Evolutionary conservation across 2,797 vertebrate genomes (phyloP).

Genomic region (Threskiornis aethiopicus): DNA sequence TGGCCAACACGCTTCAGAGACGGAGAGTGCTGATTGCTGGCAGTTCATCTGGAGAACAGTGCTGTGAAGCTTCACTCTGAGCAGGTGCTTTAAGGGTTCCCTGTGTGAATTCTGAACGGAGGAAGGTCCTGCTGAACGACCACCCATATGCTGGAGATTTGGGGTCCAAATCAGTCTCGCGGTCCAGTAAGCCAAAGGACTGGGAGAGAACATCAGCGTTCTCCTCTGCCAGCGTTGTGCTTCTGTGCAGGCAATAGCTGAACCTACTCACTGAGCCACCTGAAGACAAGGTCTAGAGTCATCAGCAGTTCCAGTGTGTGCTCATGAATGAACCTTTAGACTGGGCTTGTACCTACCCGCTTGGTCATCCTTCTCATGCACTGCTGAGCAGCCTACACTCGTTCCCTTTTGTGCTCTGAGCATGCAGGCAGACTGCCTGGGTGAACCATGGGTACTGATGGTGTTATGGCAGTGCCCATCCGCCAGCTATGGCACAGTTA

Average conservation of each 20-base stretch:
- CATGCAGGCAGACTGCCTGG: neutral
- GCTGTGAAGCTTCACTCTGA: neutral
- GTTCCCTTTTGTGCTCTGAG: neutral
- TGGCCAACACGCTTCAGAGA: neutral
- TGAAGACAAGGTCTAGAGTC: neutral
- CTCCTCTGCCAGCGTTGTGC: neutral
- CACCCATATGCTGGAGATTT: neutral
- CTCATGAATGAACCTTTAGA: neutral
- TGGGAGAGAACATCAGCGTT: neutral
- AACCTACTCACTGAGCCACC: neutral
- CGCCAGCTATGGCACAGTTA: accelerated
- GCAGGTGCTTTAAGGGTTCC: neutral
- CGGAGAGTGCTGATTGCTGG: neutral
- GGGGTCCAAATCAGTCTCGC: neutral
- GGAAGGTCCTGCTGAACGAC: neutral
- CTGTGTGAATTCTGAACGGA: neutral
- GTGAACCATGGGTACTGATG: neutral
- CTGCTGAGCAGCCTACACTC: neutral
- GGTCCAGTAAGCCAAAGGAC: neutral
- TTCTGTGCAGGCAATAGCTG: neutral
- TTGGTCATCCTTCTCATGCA: neutral
- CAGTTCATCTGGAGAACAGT: neutral
- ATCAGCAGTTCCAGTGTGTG: neutral
- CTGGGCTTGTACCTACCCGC: neutral
- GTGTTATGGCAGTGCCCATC: accelerated